Evolutionary conservation across 2,797 vertebrate genomes (phyloP), one percentile per base, ranked within the genome.

Genomic region (Lagodon rhomboides): DNA sequence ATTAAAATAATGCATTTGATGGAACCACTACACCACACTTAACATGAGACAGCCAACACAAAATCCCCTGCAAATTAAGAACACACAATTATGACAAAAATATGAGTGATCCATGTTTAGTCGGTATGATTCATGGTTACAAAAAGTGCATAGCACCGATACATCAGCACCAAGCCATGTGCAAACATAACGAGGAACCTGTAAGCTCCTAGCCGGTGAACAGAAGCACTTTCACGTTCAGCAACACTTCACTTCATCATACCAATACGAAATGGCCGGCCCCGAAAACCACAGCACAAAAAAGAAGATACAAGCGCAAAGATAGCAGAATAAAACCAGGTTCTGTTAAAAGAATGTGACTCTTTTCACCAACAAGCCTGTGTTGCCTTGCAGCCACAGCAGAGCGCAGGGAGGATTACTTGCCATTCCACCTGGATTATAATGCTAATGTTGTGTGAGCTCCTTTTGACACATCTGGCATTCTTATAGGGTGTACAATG

Each of bases 301-400:
- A 84, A 82, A 30, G 47, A 91, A 73, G 91, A 91, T 51, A 83
- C 63, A 89, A 92, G 89, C 87, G 66, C 81, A 91, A 84, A 87
- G 34, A 77, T 79, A 89, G 82, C 85, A 89, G 66, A 85, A 73
- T 60, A 81, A 86, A 90, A 91, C 46, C 79, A 89, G 83, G 56
- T 83, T 72, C 79, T 86, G 73, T 83, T 79, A 85, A 94, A 89
- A 90, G 63, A 92, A 93, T 77, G 89, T 91, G 91, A 87, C 85
- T 93, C 89, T 91, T 95, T 89, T 94, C 92, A 94, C 95, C 94
- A 89, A 92, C 94, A 95, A 96, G 95, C 95, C 95, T 95, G 94
- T 95, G 95, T 96, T 95, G 95, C 96, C 95, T 96, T 91, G 92
- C 93, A 96, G 95, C 95, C 90, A 80, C 91, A 95, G 95, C 95